Evolutionary conservation across 1,140 invertebrate genomes (phyloP).

Genomic region (Cyclina sinensis): DNA sequence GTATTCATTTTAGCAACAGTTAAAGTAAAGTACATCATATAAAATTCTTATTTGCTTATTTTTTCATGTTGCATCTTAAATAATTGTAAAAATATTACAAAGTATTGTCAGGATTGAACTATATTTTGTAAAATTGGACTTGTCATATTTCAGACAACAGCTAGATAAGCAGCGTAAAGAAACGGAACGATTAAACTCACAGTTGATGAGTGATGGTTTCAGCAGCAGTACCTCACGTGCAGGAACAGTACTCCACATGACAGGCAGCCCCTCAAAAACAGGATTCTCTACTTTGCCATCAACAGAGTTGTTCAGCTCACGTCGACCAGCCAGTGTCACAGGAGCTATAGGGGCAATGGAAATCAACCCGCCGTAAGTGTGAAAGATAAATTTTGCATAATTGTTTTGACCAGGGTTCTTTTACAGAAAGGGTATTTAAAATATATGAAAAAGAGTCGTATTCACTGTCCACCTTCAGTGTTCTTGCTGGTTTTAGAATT

Average conservation of each 20-base stretch:
- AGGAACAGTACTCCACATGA: slow-evolving; percentile 54
- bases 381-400: too few relatives aligned
- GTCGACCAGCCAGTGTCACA: slow-evolving; percentile 72
- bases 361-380: slow-evolving; percentile 78
- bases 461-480: too few relatives aligned
- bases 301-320: slow-evolving; percentile 72
- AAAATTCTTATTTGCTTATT: not conserved
- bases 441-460: too few relatives aligned
- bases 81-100: too few relatives aligned
- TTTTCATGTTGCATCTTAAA: too few relatives aligned
- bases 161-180: slow-evolving; percentile 81
- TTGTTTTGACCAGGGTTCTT: too few relatives aligned
- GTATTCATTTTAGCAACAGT: too few relatives aligned
- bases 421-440: too few relatives aligned
- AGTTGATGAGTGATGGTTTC: slow-evolving; percentile 74
- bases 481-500: too few relatives aligned
- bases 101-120: too few relatives aligned
- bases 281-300: slow-evolving; percentile 80
- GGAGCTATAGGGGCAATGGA: slow-evolving; percentile 46
- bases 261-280: slow-evolving; percentile 76
- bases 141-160: slow-evolving; percentile 75
- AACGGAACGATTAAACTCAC: slow-evolving; percentile 79
- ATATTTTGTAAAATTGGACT: too few relatives aligned
- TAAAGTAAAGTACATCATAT: too few relatives aligned
- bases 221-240: slow-evolving; percentile 42